Base-by-base conservation (phyloP, 2,113 vertebrate species). In the Ahaetulla prasina region DNA sequence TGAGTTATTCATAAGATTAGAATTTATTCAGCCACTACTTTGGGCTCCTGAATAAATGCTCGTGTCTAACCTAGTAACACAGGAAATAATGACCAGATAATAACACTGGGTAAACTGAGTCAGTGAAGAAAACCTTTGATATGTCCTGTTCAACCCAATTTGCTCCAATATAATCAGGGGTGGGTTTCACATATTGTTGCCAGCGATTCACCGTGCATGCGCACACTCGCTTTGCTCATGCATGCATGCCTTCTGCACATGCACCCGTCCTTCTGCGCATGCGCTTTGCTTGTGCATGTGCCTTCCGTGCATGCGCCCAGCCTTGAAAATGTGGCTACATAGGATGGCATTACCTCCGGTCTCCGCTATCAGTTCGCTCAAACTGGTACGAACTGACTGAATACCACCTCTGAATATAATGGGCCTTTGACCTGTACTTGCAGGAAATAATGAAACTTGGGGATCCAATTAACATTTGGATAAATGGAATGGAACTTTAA, bases 1-100 rank as follows among this genome's bases (percentile, higher is more conserved):
- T 92, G 94, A 95, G 57, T 95, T 96, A 96, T 97, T 94, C 89
- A 96, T 96, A 84, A 96, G 91, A 93, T 91, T 22, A 94, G 92
- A 96, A 95, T 94, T 95, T 96, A 93, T 95, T 74, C 45, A 96
- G 90, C 91, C 87, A 94, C 60, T 95, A 94, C 96, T 94, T 89
- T 52, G 94, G 49, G 90, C 43, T 96, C 90, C 91, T 95, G 90
- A 94, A 95, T 94, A 97, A 96, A 95, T 94, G 87, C 90, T 95
- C 25, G 20, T 91, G 94, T 89, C 94, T 95, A 95, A 96, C 93
- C 91, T 95, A 96, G 89, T 95, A 93, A 94, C 94, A 88, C 87
- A 89, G 45, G 87, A 94, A 97, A 90, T 94, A 95, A 95, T 95
- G 63, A 95, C 92, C 94, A 90, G 88, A 94, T 93, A 23, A 93